Conservation (phyloP, 2,113 vertebrate species). For the Hippocampus comes region DNA sequence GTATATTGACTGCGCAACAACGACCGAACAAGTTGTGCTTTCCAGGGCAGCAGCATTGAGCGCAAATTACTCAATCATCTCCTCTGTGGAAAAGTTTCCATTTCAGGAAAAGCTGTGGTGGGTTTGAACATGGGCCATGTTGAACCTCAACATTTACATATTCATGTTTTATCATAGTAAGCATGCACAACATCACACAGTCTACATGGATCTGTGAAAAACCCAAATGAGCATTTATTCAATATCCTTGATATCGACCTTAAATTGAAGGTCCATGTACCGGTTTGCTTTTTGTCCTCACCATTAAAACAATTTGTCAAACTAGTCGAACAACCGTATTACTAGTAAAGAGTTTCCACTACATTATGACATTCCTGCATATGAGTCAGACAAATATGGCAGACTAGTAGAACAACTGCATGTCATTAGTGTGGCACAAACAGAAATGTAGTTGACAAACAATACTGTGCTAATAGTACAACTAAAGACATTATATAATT, state of each 20-base stretch:
- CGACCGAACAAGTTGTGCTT: too few species aligned
- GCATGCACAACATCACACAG: background rate
- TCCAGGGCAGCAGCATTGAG: background rate
- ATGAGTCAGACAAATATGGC: too few species aligned
- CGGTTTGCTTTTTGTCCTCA: too few species aligned
- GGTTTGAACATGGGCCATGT: background rate
- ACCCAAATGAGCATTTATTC: background rate
- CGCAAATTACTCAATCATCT: background rate
- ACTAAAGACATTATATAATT: too few species aligned
- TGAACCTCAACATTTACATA: conserved; percentile 11
- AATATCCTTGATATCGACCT: background rate
- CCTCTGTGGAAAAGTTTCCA: background rate
- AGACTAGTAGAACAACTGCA: background rate
- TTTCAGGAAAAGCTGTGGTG: background rate
- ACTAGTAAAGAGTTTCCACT: background rate
- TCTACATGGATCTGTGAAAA: background rate
- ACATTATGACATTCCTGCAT: background rate
- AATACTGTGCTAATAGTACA: too few species aligned
- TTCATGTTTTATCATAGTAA: background rate
- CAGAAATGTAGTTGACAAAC: background rate
- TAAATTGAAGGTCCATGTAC: background rate
- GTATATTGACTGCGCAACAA: too few species aligned
- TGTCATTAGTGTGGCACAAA: background rate
- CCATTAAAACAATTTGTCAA: too few species aligned
- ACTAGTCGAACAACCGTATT: background rate